A percentile compares a stretch with the other conserved stretches of the same genome.
Conservation (phyloP, 2,888 invertebrate species). For the Tetragonisca angustula region DNA sequence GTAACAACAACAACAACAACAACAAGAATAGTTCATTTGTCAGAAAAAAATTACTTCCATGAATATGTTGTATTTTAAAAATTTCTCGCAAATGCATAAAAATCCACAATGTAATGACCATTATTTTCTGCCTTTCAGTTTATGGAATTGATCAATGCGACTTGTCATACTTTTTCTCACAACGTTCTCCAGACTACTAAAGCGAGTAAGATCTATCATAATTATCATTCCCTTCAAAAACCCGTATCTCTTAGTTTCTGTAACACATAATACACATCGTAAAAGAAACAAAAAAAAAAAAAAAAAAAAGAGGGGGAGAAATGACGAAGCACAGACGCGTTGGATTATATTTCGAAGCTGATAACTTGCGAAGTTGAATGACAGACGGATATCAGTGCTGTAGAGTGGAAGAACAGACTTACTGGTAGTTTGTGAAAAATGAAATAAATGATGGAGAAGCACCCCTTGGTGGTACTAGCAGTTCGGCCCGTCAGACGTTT, state of each 20-base stretch:
- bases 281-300: not conserved
- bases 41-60: no score
- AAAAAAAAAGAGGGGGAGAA: not conserved
- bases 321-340: slow-evolving; percentile 32
- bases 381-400: slow-evolving; percentile 62
- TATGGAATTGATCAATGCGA: no score
- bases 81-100: no score
- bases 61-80: no score
- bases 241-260: not conserved
- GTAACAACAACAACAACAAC: no score
- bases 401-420: slow-evolving; percentile 62
- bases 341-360: slow-evolving; percentile 57
- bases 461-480: slow-evolving; percentile 66
- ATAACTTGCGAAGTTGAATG: slow-evolving; percentile 64
- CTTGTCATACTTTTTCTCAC: no score
- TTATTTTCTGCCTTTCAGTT: no score
- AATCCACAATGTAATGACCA: no score
- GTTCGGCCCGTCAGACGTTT: slow-evolving; percentile 78
- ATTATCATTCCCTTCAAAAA: slow-evolving; percentile 11
- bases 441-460: slow-evolving; percentile 80
- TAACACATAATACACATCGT: not conserved
- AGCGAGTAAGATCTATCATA: slow-evolving; percentile 6
- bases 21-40: no score
- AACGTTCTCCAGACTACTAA: not conserved
- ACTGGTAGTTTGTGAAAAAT: slow-evolving; percentile 75